phyloP scores from a whole-genome alignment of 2,113 vertebrate genomes.

The Hypanus sabinus region DNA sequence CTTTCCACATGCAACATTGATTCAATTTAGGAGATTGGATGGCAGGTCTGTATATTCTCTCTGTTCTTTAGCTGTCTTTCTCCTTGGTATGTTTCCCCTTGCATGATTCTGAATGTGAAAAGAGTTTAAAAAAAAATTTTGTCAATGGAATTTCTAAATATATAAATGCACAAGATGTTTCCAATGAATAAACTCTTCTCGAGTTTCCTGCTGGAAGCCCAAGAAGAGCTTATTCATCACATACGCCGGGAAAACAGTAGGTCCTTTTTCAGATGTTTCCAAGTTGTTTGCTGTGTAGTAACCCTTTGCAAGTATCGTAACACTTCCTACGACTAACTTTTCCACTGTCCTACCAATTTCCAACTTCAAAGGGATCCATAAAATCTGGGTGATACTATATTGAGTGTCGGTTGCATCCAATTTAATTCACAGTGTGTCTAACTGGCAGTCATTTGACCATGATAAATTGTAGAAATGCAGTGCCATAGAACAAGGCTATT shows the following conservation, averaged over 20 bases:
- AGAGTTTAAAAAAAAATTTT: not conserved
- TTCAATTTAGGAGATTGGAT: constrained; percentile 37
- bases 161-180: not conserved
- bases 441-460: not conserved
- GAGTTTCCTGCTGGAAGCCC: no score
- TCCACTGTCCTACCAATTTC: not conserved
- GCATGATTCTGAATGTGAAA: not conserved
- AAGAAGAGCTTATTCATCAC: no score
- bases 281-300: not conserved
- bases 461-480: no score
- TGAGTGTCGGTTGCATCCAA: not conserved
- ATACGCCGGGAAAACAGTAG: no score
- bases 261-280: not conserved
- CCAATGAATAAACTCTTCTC: not conserved
- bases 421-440: not conserved
- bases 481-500: no score
- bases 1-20: constrained; percentile 35
- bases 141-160: not conserved
- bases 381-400: not conserved
- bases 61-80: not conserved
- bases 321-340: not conserved
- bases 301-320: not conserved
- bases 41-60: constrained; percentile 24
- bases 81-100: not conserved
- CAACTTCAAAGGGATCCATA: not conserved